Percentiles rank a stretch among this genome's conserved stretches.
Evolutionary conservation across 2,113 vertebrate species (phyloP).

Genomic region (Heteronetta atricapilla): DNA sequence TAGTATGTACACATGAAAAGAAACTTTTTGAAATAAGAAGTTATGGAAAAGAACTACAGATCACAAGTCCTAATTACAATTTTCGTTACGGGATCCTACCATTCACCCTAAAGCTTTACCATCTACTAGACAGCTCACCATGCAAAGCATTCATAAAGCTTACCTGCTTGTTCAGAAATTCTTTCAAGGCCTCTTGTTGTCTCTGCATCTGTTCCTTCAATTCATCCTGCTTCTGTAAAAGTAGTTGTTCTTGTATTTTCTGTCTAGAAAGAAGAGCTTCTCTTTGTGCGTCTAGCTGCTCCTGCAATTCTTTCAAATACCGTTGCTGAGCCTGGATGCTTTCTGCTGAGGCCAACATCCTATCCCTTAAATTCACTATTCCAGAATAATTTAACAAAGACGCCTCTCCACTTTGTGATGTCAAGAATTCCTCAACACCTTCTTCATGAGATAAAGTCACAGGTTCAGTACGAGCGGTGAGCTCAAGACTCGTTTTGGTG

Average conservation of each 20-base stretch:
- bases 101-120: neutral
- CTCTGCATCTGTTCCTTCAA: constrained; percentile 74
- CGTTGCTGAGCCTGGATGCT: constrained; percentile 69
- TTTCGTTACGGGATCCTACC: neutral
- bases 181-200: constrained; percentile 69
- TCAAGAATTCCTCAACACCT: neutral
- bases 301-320: constrained; percentile 69
- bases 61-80: neutral
- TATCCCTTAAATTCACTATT: constrained; percentile 33
- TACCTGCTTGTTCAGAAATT: constrained; percentile 78
- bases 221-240: constrained; percentile 62
- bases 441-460: neutral
- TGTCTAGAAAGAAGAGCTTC: constrained; percentile 71
- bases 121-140: neutral
- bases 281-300: constrained; percentile 70
- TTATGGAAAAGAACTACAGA: neutral
- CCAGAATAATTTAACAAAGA: constrained; percentile 40
- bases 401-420: neutral
- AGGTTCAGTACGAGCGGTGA: neutral
- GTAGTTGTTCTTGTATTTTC: constrained; percentile 72
- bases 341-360: constrained; percentile 46
- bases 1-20: neutral
- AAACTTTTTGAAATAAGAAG: neutral
- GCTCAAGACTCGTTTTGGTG: neutral
- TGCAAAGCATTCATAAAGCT: neutral